Evolutionary conservation across 2,888 invertebrate genomes (phyloP).

Genomic region (Parnassius glacialis): DNA sequence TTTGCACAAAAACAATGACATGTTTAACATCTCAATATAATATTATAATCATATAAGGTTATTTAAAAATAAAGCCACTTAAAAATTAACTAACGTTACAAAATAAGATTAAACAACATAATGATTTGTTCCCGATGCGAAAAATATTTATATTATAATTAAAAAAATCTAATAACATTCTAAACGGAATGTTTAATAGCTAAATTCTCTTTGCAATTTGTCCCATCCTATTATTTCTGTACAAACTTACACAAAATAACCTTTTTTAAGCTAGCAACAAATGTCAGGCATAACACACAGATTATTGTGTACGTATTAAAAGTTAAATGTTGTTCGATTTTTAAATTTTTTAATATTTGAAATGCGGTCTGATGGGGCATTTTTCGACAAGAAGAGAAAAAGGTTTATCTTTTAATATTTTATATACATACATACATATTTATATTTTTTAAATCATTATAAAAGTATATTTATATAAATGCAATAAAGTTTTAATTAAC

Average conservation of each 20-base stretch:
- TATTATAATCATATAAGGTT: constrained; percentile 70
- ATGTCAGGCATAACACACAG: constrained; percentile 72
- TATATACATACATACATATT: background rate
- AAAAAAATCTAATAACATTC: constrained; percentile 78
- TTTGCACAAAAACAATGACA: constrained; percentile 78
- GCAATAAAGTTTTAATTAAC: constrained; percentile 42
- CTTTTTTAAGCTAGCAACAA: constrained; percentile 71
- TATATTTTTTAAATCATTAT: constrained; percentile 7
- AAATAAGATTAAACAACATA: constrained; percentile 81
- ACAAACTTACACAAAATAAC: constrained; percentile 79
- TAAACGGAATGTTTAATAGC: constrained; percentile 80
- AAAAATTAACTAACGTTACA: constrained; percentile 79
- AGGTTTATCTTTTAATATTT: background rate
- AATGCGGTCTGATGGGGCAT: constrained; percentile 75
- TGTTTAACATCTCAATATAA: constrained; percentile 79
- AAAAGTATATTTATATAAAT: constrained; percentile 19
- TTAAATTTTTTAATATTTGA: constrained; percentile 47
- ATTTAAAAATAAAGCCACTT: constrained; percentile 77
- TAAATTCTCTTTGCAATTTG: constrained; percentile 81
- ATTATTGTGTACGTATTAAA: constrained; percentile 56
- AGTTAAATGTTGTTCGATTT: constrained; percentile 64
- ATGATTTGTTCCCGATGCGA: constrained; percentile 79
- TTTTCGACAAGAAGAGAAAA: constrained; percentile 51
- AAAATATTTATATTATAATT: constrained; percentile 66
- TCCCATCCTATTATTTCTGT: constrained; percentile 79